These are phyloP conservation scores for Sturnira hondurensis DNA, from an alignment of 2,113 vertebrate species.

Conservation along the genomic window DNA sequence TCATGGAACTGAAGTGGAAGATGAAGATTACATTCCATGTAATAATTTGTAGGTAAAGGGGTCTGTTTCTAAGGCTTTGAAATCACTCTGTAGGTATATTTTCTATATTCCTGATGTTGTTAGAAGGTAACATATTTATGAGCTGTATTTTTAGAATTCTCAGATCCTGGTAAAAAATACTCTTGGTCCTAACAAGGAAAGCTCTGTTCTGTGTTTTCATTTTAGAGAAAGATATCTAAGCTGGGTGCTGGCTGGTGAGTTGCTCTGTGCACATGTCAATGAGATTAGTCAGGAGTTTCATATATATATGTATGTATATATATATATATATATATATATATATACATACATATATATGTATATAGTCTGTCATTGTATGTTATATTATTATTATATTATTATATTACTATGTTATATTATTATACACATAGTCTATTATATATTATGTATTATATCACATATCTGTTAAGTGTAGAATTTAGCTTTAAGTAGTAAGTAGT, in stretches of 20 bases:
- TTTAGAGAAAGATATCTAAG: background rate
- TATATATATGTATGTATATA: background rate
- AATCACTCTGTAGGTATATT: background rate
- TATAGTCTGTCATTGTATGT: background rate
- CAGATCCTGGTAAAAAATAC: background rate
- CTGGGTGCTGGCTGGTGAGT: background rate
- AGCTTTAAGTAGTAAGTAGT: background rate
- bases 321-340: background rate
- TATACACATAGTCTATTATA: background rate
- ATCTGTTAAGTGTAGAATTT: background rate
- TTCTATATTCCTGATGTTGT: background rate
- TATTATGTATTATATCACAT: background rate
- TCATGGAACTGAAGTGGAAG: background rate
- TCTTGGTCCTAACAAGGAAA: background rate
- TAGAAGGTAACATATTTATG: background rate
- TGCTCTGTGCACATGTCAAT: background rate
- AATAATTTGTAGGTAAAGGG: background rate
- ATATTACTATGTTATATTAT: too few relatives aligned
- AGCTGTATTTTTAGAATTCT: background rate
- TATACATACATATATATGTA: background rate
- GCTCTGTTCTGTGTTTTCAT: background rate
- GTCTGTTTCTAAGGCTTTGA: background rate
- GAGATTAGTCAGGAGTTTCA: background rate
- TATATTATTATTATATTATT: too few relatives aligned
- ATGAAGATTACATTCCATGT: background rate